Evolutionary conservation across 2,113 vertebrate species (phyloP).

Genomic region (Ifrita kowaldi): DNA sequence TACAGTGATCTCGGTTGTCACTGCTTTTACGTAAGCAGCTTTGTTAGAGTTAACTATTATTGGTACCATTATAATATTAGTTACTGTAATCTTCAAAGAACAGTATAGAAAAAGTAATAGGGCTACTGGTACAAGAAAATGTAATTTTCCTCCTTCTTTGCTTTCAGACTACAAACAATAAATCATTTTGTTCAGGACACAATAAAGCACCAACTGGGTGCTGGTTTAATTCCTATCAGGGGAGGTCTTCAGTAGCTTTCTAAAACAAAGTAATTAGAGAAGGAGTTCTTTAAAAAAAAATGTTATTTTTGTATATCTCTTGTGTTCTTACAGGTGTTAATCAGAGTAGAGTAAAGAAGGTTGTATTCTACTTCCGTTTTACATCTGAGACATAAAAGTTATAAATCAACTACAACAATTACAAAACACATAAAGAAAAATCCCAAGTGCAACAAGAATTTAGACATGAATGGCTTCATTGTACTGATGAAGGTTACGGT

Average conservation of each 20-base stretch:
- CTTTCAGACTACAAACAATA: conserved; percentile 84
- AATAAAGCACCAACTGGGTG: conserved; percentile 83
- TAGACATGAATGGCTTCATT: conserved; percentile 38
- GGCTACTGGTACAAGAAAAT: conserved; percentile 76
- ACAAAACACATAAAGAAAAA: conserved; percentile 40
- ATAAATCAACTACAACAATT: conserved; percentile 46
- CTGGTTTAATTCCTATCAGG: conserved; percentile 84
- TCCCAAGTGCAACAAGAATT: conserved; percentile 41
- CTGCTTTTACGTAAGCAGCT: conserved; percentile 22
- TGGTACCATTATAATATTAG: conserved; percentile 4
- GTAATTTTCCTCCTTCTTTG: conserved; percentile 81
- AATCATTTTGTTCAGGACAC: conserved; percentile 88
- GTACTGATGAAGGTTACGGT: not conserved
- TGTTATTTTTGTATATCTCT: conserved; percentile 50
- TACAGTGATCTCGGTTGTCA: conserved; percentile 3
- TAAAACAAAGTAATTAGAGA: conserved; percentile 71
- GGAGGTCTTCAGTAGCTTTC: conserved; percentile 77
- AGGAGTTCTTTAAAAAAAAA: conserved; percentile 34
- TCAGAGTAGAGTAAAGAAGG: conserved; percentile 26
- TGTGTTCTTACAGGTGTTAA: conserved; percentile 52
- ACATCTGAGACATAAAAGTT: conserved; percentile 39
- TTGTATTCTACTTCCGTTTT: conserved; percentile 33
- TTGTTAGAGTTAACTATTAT: conserved; percentile 48
- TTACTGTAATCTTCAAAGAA: conserved; percentile 61
- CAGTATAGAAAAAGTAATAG: conserved; percentile 57